Percentiles rank a stretch among this genome's conserved stretches.
phyloP scores from a whole-genome alignment of 37 sponge, comb jelly and placozoan genomes.

The Ianthella basta region DNA sequence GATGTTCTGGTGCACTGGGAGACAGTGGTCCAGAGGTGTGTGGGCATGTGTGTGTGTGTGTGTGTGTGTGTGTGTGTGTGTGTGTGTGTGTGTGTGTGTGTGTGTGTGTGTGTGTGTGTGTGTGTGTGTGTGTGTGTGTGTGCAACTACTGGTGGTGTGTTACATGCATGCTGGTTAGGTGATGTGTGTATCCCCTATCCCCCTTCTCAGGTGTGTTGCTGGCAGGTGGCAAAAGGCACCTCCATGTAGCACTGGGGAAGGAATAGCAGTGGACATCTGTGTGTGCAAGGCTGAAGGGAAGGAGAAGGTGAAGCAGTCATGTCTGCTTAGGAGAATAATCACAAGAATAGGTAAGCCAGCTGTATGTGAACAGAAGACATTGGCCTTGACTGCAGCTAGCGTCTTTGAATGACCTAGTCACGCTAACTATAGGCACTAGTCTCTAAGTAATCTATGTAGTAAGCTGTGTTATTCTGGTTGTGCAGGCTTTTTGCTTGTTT shows the following conservation, averaged over 20 bases:
- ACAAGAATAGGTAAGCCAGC: not conserved
- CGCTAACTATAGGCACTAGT: not conserved
- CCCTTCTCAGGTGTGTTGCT: not conserved
- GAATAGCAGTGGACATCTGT: conserved; percentile 6
- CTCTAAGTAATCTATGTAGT: not conserved
- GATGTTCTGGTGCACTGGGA: conserved; percentile 76
- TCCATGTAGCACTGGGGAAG: conserved; percentile 13
- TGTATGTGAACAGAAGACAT: not conserved
- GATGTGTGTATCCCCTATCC: too few relatives aligned
- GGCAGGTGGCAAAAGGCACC: conserved; percentile 1
- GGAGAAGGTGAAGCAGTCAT: not conserved
- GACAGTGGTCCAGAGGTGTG: not conserved
- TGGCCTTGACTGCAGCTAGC: not conserved
- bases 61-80: too few relatives aligned
- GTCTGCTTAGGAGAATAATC: not conserved
- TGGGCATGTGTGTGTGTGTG: not conserved
- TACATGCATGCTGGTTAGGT: too few relatives aligned
- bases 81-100: too few relatives aligned
- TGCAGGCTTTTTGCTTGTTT: conserved; percentile 30
- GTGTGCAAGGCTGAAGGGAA: not conserved
- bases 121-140: too few relatives aligned
- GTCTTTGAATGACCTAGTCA: not conserved
- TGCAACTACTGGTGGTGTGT: too few relatives aligned
- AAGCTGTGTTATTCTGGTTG: not conserved
- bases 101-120: too few relatives aligned